phyloP scores from a whole-genome alignment of 2,113 vertebrate species.

The Plectropomus leopardus region DNA sequence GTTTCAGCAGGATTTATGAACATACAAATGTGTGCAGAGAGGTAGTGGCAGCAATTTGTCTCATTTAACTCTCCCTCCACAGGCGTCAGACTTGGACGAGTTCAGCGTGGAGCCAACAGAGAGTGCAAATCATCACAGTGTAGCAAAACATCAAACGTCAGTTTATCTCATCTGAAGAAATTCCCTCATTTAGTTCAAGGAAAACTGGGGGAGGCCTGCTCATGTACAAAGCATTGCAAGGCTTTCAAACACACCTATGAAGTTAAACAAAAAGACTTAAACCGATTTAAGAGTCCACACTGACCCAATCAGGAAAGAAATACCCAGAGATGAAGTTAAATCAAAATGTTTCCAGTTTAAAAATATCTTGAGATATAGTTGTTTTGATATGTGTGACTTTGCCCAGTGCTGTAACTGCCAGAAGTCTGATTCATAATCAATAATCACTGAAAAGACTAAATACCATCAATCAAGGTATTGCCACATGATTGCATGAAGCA shows the following conservation, averaged over 20 bases:
- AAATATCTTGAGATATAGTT: conserved; percentile 2
- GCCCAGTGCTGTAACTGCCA: conserved; percentile 10
- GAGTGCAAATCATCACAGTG: conserved; percentile 78
- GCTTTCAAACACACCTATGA: not conserved
- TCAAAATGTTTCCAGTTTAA: conserved; percentile 38
- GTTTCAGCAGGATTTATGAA: conserved; percentile 76
- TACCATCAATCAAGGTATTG: not conserved
- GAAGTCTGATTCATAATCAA: conserved; percentile 11
- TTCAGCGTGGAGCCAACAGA: conserved; percentile 43
- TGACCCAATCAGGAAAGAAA: not conserved
- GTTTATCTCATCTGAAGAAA: conserved; percentile 53
- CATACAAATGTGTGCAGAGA: conserved; percentile 83
- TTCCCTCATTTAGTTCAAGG: conserved; percentile 48
- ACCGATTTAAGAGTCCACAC: conserved; percentile 45
- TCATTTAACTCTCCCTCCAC: conserved; percentile 53
- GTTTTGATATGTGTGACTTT: conserved; percentile 38
- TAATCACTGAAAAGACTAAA: conserved; percentile 10
- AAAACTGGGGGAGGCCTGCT: conserved; percentile 4
- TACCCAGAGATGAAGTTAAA: not conserved
- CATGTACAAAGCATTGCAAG: not conserved
- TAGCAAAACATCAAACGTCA: conserved; percentile 82
- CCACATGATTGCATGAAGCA: conserved; percentile 5
- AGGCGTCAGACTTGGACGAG: conserved; percentile 11
- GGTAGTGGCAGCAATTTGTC: conserved; percentile 82
- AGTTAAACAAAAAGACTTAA: conserved; percentile 27